Evolutionary conservation across 2,797 vertebrate species (phyloP).

Genomic region (Corythornis leucogaster): DNA sequence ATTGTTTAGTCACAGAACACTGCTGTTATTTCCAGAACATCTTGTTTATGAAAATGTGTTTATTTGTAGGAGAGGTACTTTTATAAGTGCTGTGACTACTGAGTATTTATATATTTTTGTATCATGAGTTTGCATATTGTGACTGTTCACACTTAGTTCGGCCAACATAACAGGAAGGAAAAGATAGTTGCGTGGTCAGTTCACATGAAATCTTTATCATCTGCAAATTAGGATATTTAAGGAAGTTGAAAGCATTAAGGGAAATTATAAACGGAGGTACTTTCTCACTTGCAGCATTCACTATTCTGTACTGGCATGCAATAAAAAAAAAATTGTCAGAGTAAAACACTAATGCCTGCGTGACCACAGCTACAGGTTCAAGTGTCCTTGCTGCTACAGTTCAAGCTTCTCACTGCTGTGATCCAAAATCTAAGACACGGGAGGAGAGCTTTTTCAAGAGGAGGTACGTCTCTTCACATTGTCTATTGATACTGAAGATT

Average conservation of each 20-base stretch:
- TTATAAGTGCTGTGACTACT: background rate
- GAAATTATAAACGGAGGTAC: background rate
- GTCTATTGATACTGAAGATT: background rate
- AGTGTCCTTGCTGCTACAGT: background rate
- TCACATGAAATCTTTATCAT: background rate
- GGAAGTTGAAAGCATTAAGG: background rate
- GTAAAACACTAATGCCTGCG: background rate
- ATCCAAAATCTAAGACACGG: background rate
- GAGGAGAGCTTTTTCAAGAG: background rate
- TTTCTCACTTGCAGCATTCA: background rate
- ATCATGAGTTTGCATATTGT: background rate
- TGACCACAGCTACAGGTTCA: background rate
- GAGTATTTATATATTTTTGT: background rate
- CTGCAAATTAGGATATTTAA: constrained; percentile 18
- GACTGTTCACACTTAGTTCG: background rate
- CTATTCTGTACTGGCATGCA: background rate
- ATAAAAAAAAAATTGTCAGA: background rate
- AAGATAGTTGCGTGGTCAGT: background rate
- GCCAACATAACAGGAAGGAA: constrained; percentile 26
- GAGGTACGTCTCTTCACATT: constrained; percentile 32
- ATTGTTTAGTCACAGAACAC: background rate
- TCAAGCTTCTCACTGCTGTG: rapidly evolving
- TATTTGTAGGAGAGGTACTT: background rate
- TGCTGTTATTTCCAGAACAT: background rate
- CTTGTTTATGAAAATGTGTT: background rate